Base-by-base conservation (phyloP, 1,140 invertebrate genomes). In the Ips nitidus region DNA sequence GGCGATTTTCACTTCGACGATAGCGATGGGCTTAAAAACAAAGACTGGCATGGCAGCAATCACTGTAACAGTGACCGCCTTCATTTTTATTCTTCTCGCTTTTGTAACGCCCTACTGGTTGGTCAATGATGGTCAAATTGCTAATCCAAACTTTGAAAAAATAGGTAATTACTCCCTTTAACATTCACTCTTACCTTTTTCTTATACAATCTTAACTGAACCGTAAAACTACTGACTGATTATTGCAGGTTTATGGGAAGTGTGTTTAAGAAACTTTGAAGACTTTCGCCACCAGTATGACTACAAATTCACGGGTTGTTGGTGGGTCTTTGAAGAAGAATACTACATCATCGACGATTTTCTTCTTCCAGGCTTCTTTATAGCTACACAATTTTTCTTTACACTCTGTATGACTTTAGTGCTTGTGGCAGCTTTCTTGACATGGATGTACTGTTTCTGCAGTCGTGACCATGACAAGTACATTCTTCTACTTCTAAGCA, bases 31-130 rank as follows among this genome's bases (percentile, higher is more conserved):
- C 37, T 78, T 78, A 43, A 90, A 88, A 75, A 87, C 91, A 70
- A 88, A 86, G 77, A 91, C 85, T 53, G 90, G 90, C 60, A 82
- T 87, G 79, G 85, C 87, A 76, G 90, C 91, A n/a, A 83, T 90
- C 42, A 82, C 81, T 41, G 86, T 89, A 75, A 89, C 90, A 60
- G 80, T 82, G 40, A 72, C 89, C 52, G 89, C 89, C 37, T 90
- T 91, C 78, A 69, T 93, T 70, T 88, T 93, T 68, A 88, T 95
- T 71, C 80, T 97, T 3, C 88, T 97, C 66, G 89, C 94, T 2
- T 98, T 97, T 82, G 90, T 90, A 64, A 94, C 94, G 74, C 94
- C 95, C 39, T 93, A 93, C 79, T 98, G 96, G 95, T 82, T 98
- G 38, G 90, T 93, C 73, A 93, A 91, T 8, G 93, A 95, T 82